Base-by-base conservation (phyloP, 2,888 invertebrate genomes). In the Pammene aurita region DNA sequence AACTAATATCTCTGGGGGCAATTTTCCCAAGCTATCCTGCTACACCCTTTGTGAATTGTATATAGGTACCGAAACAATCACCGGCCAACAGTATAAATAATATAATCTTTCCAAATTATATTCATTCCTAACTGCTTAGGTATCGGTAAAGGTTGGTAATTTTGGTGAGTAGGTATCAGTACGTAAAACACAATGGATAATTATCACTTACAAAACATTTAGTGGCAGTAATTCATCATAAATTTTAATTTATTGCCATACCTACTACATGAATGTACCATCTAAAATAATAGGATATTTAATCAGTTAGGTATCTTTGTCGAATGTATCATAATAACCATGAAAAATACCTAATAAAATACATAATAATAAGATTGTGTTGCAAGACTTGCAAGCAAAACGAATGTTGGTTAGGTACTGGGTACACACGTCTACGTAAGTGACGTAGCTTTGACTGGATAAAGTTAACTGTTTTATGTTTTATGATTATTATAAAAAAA, bases 401-500 rank as follows among this genome's bases (percentile, higher is more conserved):
- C 26, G 26, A 26, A 26, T 26, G 26, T 26, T 26, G 26, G 26
- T 26, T n/a, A n/a, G n/a, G n/a, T n/a, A n/a, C n/a, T n/a, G n/a
- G n/a, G n/a, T n/a, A n/a, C n/a, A 26, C 26, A 26, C 26, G 26
- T 26, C 26, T 26, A 42, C 42, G 10, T 42, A 13, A 10, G 42
- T 42, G 11, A 7, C 42, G 9, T 42, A 34, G 7, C 13, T 54
- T 54, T n/a, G 34, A n/a, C 54, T 7, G 34, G n/a, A 26, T n/a
- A 54, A 54, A 48, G n/a, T 7, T 13, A 2, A 34, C 54, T 35
- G 54, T 54, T 54, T 54, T 52, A 52, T 10, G 41, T 7, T 41
- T 41, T 26, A 26, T 52, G 18, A 54, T n/a, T 54, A 54, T 54
- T 50, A 34, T n/a, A 54, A 54, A 34, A 54, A 34, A 34, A 34